Conservation (phyloP, 2,113 vertebrate genomes). For the Xiphophorus couchianus region DNA sequence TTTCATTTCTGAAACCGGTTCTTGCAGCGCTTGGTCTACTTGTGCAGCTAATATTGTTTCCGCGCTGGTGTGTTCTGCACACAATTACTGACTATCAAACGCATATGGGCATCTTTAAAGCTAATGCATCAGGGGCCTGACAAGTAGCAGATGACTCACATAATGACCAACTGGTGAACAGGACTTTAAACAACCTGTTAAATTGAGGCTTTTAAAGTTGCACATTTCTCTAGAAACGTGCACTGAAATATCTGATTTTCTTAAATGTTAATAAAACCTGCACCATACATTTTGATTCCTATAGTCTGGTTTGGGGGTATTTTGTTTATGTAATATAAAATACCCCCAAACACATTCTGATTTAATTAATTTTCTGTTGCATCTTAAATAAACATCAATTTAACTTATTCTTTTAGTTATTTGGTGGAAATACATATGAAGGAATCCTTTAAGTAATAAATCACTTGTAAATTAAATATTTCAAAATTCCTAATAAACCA, state of each 20-base stretch:
- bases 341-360: neutral
- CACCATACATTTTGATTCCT: neutral
- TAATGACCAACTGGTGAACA: neutral
- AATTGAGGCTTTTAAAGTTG: neutral
- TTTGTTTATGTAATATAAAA: neutral
- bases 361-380: neutral
- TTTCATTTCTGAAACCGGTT: neutral
- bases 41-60: neutral
- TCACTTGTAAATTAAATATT: neutral
- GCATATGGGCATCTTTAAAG: neutral
- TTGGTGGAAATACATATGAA: neutral
- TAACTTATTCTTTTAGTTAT: neutral
- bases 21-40: neutral
- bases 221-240: neutral
- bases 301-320: neutral
- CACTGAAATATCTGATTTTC: neutral
- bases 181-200: neutral
- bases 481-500: neutral
- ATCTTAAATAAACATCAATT: neutral
- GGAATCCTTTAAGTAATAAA: neutral
- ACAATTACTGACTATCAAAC: constrained; percentile 4
- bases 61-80: neutral
- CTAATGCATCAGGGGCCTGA: neutral
- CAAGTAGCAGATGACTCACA: neutral
- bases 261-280: neutral